Base-by-base conservation (phyloP, 2,888 invertebrate genomes). In the Lasioglossum vierecki region DNA sequence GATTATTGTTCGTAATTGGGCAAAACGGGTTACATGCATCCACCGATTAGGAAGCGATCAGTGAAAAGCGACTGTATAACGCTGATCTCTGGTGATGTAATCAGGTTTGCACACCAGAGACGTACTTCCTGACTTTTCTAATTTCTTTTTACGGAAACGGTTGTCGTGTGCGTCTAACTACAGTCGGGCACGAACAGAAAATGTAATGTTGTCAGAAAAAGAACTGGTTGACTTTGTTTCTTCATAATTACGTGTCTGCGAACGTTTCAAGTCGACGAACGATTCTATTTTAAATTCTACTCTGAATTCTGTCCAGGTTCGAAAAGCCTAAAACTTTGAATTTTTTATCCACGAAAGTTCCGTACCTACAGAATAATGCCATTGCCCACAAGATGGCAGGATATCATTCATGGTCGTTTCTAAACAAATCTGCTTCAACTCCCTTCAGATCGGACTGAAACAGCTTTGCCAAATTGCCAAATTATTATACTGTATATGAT, bases 41-140 rank as follows among this genome's bases (percentile, higher is more conserved):
- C 72, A 39, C 49, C 57, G 66, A 77, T 87, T 77, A 83, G 79
- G 79, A 84, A 46, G 26, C 74, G 80, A 90, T 86, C 77, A 80
- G 90, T 77, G 89, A 86, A 90, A 88, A 82, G 80, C 74, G 80
- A 80, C 78, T 81, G 84, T 26, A 86, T 85, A 85, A 79, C 82
- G 74, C 44, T 68, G 74, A 76, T 81, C 30, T 46, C 63, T 18
- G 46, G 49, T 89, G 89, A 91, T 63, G 89, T 83, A 90, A 90
- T 74, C 46, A 71, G 53, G 60, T 72, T 79, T 81, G 39, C 71
- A 79, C 79, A 74, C 81, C 71, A 82, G 77, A 53, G 60, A 73
- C 76, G 68, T 71, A 30, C 96, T 94, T 96, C 96, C 95, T 96
- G 95, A 92, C 95, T 95, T 87, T 95, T 92, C 84, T 95, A 95